Evolutionary conservation across 2,113 vertebrate species (phyloP).

Genomic region (cattle (Bos taurus)): DNA sequence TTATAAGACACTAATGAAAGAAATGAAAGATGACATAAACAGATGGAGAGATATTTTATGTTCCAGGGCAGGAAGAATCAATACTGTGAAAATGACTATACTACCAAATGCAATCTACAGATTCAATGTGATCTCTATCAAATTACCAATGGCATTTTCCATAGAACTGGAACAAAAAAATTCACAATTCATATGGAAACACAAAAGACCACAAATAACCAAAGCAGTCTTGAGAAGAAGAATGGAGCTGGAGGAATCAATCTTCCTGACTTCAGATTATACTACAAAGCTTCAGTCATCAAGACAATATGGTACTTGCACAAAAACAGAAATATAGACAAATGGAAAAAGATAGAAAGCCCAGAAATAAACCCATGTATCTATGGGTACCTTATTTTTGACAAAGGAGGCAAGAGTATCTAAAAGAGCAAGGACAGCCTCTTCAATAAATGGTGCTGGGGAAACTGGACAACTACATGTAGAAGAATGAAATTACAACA

Average conservation of each 20-base stretch:
- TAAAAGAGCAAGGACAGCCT: background rate
- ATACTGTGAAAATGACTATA: background rate
- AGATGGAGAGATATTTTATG: background rate
- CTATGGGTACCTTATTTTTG: background rate
- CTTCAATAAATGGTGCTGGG: background rate
- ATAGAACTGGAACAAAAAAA: background rate
- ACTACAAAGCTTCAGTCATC: background rate
- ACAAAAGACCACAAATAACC: background rate
- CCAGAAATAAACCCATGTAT: background rate
- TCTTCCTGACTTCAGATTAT: background rate
- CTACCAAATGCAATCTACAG: background rate
- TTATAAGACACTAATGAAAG: background rate
- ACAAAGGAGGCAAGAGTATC: background rate
- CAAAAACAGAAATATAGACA: background rate
- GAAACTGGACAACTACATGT: background rate
- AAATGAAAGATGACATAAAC: background rate
- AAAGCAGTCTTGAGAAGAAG: background rate
- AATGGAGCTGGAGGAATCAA: background rate
- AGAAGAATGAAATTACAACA: background rate
- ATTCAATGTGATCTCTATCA: background rate
- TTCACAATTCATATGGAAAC: background rate
- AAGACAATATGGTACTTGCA: background rate
- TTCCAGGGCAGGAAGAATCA: background rate
- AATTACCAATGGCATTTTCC: background rate
- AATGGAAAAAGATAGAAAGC: background rate